Evolutionary conservation across 2,888 invertebrate genomes (phyloP), one percentile per base, ranked within the genome.

Genomic region (Glyphotaelius pellucidus): DNA sequence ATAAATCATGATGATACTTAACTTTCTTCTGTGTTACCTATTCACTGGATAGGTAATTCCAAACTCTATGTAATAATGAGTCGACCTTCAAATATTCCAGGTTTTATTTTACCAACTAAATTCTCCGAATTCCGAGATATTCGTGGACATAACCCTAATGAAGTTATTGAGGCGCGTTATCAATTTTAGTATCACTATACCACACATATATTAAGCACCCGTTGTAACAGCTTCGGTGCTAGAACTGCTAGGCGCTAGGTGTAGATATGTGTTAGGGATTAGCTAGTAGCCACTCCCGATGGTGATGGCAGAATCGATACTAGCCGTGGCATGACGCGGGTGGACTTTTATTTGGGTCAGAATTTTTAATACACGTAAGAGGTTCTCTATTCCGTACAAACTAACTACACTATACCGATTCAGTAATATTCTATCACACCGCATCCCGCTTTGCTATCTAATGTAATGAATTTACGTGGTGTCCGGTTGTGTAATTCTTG

Each of bases 241-340:
- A 19, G 52, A 15, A 19, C 52, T 47, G 47, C 3, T 47, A 15
- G 15, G 47, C 0, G 19, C 19, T 19, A 7, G 5, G 25, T 19
- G 25, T 25, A 67, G 19, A 67, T 19, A 15, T 19, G 19, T 19
- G 52, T 52, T 15, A 14, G 0, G 19, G 52, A 5, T 25, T 67
- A 67, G 19, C 19, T 1, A 5, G 5, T 38, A 38, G 86, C 86
- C 86, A 47, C 86, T 86, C 86, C 86, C 86, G 86, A 42, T 42
- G 86, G 47, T n/a, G 86, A n/a, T 86, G 86, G 86, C 19, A 86
- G 42, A 86, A 86, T 86, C 86, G 86, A 86, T 86, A 86, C 47
- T 42, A 86, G 15, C n/a, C 42, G 86, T 30, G 38, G 86, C 38
- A 47, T 86, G 86, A 86, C 86, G 86, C 47, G 86, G 7, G 38